Percentiles rank a stretch among this genome's conserved stretches.
Evolutionary conservation across 2,797 vertebrate species (phyloP).

Genomic region (Spinibarbus caldwelli): DNA sequence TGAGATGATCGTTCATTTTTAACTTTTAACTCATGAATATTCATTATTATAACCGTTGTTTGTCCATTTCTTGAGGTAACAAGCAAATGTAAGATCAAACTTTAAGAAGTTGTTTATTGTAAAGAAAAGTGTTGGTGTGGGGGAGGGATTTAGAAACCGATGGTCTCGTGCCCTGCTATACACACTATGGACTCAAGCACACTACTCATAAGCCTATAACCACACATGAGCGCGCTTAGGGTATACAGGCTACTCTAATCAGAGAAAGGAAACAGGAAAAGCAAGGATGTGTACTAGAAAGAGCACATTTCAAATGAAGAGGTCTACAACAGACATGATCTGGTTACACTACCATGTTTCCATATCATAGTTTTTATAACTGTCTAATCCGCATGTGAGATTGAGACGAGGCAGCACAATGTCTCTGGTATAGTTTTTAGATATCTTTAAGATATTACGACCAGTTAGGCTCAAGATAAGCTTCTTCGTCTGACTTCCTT

Average conservation of each 20-base stretch:
- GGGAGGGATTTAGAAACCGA: constrained; percentile 30
- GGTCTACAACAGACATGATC: not conserved
- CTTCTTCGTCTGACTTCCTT: constrained; percentile 1
- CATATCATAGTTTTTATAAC: not conserved
- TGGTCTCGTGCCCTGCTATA: constrained; percentile 31
- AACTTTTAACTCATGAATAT: constrained; percentile 42
- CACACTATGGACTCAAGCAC: constrained; percentile 29
- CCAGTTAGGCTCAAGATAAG: not conserved
- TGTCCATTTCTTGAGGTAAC: not conserved
- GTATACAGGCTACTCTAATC: constrained; percentile 12
- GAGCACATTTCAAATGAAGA: not conserved
- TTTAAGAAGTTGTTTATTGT: constrained; percentile 45
- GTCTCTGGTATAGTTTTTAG: not conserved
- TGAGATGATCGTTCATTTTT: constrained; percentile 60
- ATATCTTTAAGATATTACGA: not conserved
- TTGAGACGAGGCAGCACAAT: not conserved
- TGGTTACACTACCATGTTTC: not conserved
- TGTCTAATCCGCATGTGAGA: not conserved
- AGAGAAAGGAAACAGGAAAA: constrained; percentile 12
- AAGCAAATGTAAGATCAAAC: not conserved
- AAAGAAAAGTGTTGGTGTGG: constrained; percentile 33
- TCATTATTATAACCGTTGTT: not conserved
- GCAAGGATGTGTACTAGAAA: not conserved
- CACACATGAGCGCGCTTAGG: not conserved
- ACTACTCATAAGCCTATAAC: constrained; percentile 24